Evolutionary conservation across 2,797 vertebrate species (phyloP), one percentile per base, ranked within the genome.

Genomic region (Alfaro cultratus): DNA sequence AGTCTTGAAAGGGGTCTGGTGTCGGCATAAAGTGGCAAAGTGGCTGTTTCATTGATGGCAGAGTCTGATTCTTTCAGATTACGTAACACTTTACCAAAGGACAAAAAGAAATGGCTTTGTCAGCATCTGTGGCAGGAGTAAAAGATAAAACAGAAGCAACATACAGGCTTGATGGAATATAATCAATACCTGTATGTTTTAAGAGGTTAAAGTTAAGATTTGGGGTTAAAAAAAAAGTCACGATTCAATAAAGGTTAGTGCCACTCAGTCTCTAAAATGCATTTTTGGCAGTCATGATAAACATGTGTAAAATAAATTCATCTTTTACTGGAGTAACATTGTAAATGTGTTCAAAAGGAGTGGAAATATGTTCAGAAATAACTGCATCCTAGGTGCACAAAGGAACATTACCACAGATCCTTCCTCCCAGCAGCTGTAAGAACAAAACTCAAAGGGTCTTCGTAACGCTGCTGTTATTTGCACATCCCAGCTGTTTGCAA

Each of bases 51-150:
- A 39, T 46, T 21, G 53, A 76, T 53, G 75, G 60, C 75, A 75
- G 74, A 55, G 79, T 82, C 4, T 31, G 75, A 77, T 78, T 86
- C 76, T 55, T 79, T 77, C 26, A 64, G 64, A 83, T 87, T 76
- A 60, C 41, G 77, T 60, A 84, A 75, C 39, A 13, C 39, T 49
- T 72, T 49, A 53, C 46, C 29, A 70, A 74, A 80, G 36, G 73
- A 31, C 6, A 23, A 23, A 31, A 11, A 45, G 26, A 26, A 9
- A 36, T 2, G 4, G 55, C 41, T 45, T 77, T 83, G 85, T 70
- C 73, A 75, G 71, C 1, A 10, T 39, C 16, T 70, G 71, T 47
- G 79, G 41, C 16, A 11, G 34, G 47, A 75, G n/a, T 67, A 41
- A 75, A 55, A 2, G 1, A 57, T 70, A 74, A 18, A 73, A 57